Percentiles rank a stretch among this genome's conserved stretches.
Evolutionary conservation across 2,888 invertebrate genomes (phyloP).

Genomic region (Pyrgus malvae): DNA sequence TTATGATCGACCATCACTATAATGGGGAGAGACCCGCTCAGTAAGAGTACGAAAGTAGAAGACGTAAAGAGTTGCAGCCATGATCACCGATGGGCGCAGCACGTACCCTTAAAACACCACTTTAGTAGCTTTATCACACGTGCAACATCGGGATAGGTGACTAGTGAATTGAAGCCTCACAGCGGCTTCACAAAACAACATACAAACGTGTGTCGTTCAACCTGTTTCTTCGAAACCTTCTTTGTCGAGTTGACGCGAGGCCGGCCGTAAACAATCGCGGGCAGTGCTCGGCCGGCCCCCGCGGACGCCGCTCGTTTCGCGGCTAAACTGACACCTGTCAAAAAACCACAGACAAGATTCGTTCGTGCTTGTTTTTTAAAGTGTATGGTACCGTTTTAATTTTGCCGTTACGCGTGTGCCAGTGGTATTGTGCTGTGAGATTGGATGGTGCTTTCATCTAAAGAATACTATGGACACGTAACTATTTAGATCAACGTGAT

Average conservation of each 20-base stretch:
- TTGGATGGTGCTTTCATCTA: conserved; percentile 47
- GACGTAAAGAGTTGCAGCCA: too few relatives aligned
- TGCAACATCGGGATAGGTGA: not conserved
- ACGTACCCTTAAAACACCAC: too few relatives aligned
- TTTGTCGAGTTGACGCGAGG: conserved; percentile 54
- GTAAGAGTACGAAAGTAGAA: too few relatives aligned
- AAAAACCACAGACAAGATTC: conserved; percentile 52
- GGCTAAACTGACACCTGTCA: conserved; percentile 55
- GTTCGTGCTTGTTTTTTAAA: conserved; percentile 54
- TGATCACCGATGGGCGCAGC: too few relatives aligned
- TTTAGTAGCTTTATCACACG: not conserved
- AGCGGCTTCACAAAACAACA: conserved; percentile 38
- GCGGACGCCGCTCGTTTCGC: conserved; percentile 55
- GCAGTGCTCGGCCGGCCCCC: conserved; percentile 71
- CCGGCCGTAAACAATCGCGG: conserved; percentile 71
- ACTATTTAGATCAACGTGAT: conserved; percentile 36
- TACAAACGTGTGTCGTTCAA: conserved; percentile 30
- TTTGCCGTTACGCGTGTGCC: conserved; percentile 59
- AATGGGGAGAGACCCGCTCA: too few relatives aligned
- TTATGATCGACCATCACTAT: too few relatives aligned
- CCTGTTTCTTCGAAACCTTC: conserved; percentile 40
- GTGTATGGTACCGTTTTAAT: conserved; percentile 52
- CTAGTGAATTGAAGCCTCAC: conserved; percentile 33
- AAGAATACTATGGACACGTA: conserved; percentile 35
- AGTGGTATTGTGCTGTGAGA: conserved; percentile 60